Evolutionary conservation across 2,113 vertebrate species (phyloP).

Genomic region (Electrona antarctica): DNA sequence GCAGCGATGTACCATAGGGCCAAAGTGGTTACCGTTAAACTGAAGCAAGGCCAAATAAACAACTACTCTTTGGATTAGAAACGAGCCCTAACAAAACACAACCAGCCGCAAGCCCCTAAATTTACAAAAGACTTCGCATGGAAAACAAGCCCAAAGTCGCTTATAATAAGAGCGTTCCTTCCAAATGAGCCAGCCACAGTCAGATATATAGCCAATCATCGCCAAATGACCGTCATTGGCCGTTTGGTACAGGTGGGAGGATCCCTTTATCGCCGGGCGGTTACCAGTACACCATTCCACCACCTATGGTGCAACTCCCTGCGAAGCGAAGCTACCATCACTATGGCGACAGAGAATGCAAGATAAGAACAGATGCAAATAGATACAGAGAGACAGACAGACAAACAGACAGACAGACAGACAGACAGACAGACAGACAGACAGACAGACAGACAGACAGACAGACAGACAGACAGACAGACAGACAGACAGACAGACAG

Average conservation of each 20-base stretch:
- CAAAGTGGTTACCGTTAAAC: too few relatives aligned
- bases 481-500: slow-evolving; percentile 1
- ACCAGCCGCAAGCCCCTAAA: too few relatives aligned
- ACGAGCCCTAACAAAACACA: too few relatives aligned
- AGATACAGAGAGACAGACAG: background rate
- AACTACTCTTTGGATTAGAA: too few relatives aligned
- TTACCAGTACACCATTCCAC: slow-evolving; percentile 27
- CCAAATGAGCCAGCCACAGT: too few relatives aligned
- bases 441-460: background rate
- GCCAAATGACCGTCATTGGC: background rate
- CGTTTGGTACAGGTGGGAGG: background rate
- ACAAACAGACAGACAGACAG: background rate
- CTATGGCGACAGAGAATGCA: slow-evolving; percentile 53
- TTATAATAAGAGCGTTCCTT: too few relatives aligned
- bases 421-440: slow-evolving; percentile 1
- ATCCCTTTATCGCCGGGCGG: slow-evolving; percentile 25
- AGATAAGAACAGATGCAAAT: background rate
- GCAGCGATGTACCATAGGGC: too few relatives aligned
- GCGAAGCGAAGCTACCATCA: slow-evolving; percentile 31
- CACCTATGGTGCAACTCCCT: background rate
- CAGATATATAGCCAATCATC: too few relatives aligned
- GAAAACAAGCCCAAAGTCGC: too few relatives aligned
- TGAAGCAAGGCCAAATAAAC: too few relatives aligned
- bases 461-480: background rate
- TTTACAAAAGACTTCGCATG: too few relatives aligned